Conservation (phyloP, 1,140 invertebrate genomes). For the Drosophila tropicalis region DNA sequence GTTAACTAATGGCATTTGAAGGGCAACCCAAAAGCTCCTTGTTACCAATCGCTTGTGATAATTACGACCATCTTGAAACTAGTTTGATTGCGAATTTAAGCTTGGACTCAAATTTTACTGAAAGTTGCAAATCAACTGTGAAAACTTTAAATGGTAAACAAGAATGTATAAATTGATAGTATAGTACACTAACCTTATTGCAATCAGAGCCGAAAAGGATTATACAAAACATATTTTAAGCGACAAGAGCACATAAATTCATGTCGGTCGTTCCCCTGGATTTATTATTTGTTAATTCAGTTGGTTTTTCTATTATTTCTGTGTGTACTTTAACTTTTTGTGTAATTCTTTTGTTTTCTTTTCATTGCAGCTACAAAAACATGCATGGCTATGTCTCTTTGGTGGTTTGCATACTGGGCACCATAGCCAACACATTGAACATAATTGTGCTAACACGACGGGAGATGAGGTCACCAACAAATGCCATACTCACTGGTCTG, state of each 20-base stretch:
- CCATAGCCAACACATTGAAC: slow-evolving; percentile 95
- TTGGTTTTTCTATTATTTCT: too few relatives aligned
- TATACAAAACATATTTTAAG: too few relatives aligned
- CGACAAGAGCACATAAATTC: too few relatives aligned
- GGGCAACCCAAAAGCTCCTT: background rate
- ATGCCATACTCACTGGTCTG: slow-evolving; percentile 93
- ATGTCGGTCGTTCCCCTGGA: too few relatives aligned
- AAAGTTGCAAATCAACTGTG: background rate
- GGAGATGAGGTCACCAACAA: slow-evolving; percentile 93
- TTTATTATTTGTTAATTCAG: too few relatives aligned
- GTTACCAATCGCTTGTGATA: too few relatives aligned
- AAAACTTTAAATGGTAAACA: too few relatives aligned
- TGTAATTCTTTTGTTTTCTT: background rate
- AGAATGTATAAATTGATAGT: too few relatives aligned
- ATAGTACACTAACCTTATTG: too few relatives aligned
- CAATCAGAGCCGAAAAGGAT: too few relatives aligned
- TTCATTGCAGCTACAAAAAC: slow-evolving; percentile 59
- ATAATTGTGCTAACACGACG: slow-evolving; percentile 95
- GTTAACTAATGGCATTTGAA: background rate
- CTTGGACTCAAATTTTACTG: background rate
- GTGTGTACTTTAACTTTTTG: background rate
- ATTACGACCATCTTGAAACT: too few relatives aligned
- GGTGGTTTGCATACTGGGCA: slow-evolving; percentile 94
- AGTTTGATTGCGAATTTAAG: too few relatives aligned
- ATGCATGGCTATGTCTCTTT: slow-evolving; percentile 76